Base-by-base conservation (phyloP, 2,888 invertebrate species). In the Incurvaria masculella region DNA sequence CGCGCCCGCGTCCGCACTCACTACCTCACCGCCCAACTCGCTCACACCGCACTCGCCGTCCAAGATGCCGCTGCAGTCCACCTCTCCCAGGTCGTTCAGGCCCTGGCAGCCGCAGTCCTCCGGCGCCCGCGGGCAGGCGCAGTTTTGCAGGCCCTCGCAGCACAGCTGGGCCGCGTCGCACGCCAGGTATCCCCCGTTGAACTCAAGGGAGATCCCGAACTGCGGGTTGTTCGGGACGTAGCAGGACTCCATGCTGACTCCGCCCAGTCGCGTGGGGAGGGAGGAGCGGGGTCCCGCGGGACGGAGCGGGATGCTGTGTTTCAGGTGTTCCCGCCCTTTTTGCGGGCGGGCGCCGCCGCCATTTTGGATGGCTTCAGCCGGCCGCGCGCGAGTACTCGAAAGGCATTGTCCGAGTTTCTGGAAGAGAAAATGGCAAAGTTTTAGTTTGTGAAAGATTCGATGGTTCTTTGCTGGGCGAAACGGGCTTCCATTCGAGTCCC, bases 141-240 rank as follows among this genome's bases (percentile, higher is more conserved):
- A 74, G 41, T 63, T 65, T 63, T 74, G 74, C 55, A 75, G 65
- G 52, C 70, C 69, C 54, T 73, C 74, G 70, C 76, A 75, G 65
- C 72, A 72, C 52, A 70, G 67, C 57, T 64, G 62, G 52, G 59
- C 49, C 2, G 51, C 62, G 46, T 50, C 55, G 56, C 62, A 60
- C 50, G 59, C 61, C 54, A 61, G 62, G 14, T 52, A 53, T 20
- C 64, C 57, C 46, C 59, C 62, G 48, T 63, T 60, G 55, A 56
- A 62, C 61, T 74, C 74, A 57, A 74, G 64, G 54, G 75, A 71
- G 59, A 82, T 65, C 62, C 83, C 83, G 70, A 79, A 84, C 81
- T 84, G 84, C 58, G 85, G 84, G 69, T 85, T 85, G 80, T 85
- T 85, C 49, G 85, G 84, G 57, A 84, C 74, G 69, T 84, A 85